Evolutionary conservation across 2,797 vertebrate genomes (phyloP).

Genomic region (Carcharodon carcharias): DNA sequence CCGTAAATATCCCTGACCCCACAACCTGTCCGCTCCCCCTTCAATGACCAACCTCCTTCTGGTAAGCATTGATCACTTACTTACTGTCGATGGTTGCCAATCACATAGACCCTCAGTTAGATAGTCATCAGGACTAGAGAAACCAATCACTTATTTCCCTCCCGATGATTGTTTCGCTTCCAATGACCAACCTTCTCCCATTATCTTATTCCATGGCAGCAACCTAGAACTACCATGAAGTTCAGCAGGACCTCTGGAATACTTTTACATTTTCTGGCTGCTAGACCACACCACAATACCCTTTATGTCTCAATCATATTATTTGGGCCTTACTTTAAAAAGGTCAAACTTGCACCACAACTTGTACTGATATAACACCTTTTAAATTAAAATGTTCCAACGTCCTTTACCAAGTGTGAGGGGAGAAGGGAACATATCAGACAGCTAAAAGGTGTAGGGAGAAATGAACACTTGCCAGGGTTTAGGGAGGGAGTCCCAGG

Average conservation of each 20-base stretch:
- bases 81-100: too few species aligned
- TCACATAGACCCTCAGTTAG: too few species aligned
- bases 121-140: too few species aligned
- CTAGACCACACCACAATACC: not conserved
- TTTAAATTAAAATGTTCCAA: not conserved
- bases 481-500: not conserved
- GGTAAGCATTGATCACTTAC: too few species aligned
- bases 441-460: not conserved
- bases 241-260: not conserved
- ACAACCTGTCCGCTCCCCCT: too few species aligned
- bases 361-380: not conserved
- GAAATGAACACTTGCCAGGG: not conserved
- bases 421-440: not conserved
- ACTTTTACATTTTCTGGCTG: not conserved
- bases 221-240: not conserved
- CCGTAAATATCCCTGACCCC: too few species aligned
- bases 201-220: not conserved
- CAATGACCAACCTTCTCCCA: not conserved
- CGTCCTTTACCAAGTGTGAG: not conserved
- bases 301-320: not conserved
- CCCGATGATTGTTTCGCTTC: too few species aligned
- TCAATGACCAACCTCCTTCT: too few species aligned
- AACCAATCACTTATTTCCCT: too few species aligned
- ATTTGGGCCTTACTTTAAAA: not conserved
- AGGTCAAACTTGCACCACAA: not conserved